phyloP scores from a whole-genome alignment of 2,888 invertebrate genomes.

The Scelioninae gen. 1 region DNA sequence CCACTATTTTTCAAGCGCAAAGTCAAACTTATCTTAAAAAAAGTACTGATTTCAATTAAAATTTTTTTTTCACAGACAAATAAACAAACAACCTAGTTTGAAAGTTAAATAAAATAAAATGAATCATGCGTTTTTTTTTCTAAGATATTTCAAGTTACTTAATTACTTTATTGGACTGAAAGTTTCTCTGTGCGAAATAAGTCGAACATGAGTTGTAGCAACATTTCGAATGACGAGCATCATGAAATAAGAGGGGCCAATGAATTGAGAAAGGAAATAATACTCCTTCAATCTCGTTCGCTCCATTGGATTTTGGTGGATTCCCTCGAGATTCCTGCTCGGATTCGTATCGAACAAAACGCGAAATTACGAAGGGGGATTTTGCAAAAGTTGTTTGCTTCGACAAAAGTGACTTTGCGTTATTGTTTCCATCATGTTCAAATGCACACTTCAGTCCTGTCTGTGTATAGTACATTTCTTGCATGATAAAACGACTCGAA shows the following conservation, averaged over 20 bases:
- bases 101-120: constrained; percentile 19
- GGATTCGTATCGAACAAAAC: constrained; percentile 40
- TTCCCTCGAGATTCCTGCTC: constrained; percentile 28
- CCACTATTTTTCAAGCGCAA: too few species aligned
- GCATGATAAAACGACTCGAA: not conserved
- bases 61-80: constrained; percentile 10
- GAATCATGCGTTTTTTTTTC: constrained; percentile 13
- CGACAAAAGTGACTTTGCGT: constrained; percentile 42
- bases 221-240: constrained; percentile 52
- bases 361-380: constrained; percentile 39
- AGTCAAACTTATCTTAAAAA: not conserved
- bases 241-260: constrained; percentile 48
- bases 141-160: constrained; percentile 49
- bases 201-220: constrained; percentile 50
- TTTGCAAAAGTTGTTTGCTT: constrained; percentile 53
- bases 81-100: constrained; percentile 25
- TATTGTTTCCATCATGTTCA: constrained; percentile 43
- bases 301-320: constrained; percentile 52
- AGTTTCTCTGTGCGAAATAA: constrained; percentile 36
- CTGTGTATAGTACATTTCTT: constrained; percentile 7
- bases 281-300: constrained; percentile 53
- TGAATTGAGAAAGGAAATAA: constrained; percentile 63
- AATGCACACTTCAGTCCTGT: constrained; percentile 25
- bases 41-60: constrained; percentile 34
- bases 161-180: constrained; percentile 53